Conservation (phyloP, 2,113 vertebrate genomes). For the Saccopteryx leptura region DNA sequence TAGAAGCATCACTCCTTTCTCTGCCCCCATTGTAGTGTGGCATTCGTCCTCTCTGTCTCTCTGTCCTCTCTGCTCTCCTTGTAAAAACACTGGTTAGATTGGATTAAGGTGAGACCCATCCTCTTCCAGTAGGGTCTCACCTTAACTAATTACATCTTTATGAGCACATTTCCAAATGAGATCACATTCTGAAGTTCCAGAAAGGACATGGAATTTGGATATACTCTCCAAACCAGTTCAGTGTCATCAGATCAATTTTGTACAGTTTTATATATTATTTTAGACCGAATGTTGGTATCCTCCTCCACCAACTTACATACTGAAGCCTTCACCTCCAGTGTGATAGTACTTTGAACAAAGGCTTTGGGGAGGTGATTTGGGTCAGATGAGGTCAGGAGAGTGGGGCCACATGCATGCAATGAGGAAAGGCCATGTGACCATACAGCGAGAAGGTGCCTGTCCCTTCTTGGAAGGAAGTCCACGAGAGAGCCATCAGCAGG, state of each 20-base stretch:
- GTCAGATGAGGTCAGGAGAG: neutral
- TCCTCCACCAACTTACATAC: no score
- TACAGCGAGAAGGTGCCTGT: neutral
- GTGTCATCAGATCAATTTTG: neutral
- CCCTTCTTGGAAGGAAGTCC: neutral
- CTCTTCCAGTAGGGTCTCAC: neutral
- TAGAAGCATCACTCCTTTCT: rapidly evolving
- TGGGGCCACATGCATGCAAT: neutral
- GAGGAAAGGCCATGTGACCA: neutral
- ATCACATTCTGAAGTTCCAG: neutral
- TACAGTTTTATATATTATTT: neutral
- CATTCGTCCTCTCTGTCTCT: neutral
- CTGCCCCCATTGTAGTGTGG: no score
- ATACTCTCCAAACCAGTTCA: neutral
- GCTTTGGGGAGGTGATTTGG: neutral
- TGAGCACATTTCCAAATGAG: neutral
- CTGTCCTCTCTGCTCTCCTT: neutral
- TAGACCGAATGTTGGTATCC: neutral
- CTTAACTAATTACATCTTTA: neutral
- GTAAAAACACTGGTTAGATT: neutral
- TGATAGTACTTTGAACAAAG: neutral
- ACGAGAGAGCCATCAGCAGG: neutral
- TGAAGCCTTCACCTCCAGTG: neutral
- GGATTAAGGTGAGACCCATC: neutral
- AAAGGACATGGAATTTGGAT: neutral